Base-by-base conservation (phyloP, 1,140 invertebrate species). In the Drosophila sturtevanti region DNA sequence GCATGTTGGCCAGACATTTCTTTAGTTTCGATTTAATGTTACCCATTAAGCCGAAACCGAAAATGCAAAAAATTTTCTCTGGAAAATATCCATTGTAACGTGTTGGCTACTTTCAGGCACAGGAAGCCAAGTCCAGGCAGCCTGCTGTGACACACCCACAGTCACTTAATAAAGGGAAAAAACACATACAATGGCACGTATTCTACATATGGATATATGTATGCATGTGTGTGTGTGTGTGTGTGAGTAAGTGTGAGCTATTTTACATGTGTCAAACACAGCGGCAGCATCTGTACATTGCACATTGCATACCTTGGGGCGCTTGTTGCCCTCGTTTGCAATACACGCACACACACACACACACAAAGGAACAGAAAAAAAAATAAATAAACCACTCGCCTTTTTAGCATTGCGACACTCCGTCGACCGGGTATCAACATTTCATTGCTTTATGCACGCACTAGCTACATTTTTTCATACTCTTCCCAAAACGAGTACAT, bases 241-340 rank as follows among this genome's bases (percentile, higher is more conserved):
- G 37, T 22, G 59, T 38, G 65, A 66, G 62, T 22, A 35, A 31
- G 68, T 72, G 62, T 22, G 38, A 31, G 68, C 67, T 87, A 68
- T 68, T 79, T 82, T 87, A 73, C 82, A 81, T 87, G 82, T 86
- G 81, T 86, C 82, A 72, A 78, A 64, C 69, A 72, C 72, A 67
- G 58, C 41, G 41, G 69, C 64, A 68, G 48, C 73, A 77, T 74
- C 79, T 73, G 76, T 14, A 56, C 54, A 56, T 31, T 56, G 52
- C 41, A 48, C 82, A 87, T 87, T 81, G 76, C 84, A 89, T 82
- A 87, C 82, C 82, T 87, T 73, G 79, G 76, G 84, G 82, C 84
- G 79, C 74, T 77, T 61, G 77, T 77, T 68, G 81, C 66, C 76
- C 82, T 89, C 81, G 68, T 87, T 89, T 89, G 68, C 84, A 72